A percentile compares a stretch with the other conserved stretches of the same genome.
phyloP scores from a whole-genome alignment of 2,888 invertebrate genomes.

The Crepidodera aurea region DNA sequence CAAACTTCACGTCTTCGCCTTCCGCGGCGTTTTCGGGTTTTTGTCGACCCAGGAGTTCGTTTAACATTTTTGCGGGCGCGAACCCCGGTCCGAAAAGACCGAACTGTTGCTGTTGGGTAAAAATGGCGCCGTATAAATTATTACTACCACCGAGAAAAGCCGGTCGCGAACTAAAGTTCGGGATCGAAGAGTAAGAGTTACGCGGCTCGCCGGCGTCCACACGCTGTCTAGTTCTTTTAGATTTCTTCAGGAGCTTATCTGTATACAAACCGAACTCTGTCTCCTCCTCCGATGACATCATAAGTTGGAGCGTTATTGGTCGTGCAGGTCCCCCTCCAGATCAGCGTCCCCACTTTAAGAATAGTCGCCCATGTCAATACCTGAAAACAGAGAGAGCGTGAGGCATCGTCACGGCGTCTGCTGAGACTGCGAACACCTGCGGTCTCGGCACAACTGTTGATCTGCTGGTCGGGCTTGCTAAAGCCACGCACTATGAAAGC shows the following conservation, averaged over 20 bases:
- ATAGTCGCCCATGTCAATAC: conserved; percentile 64
- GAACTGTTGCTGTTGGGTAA: conserved; percentile 81
- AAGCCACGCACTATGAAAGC: neutral
- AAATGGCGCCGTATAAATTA: conserved; percentile 83
- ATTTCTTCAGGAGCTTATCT: conserved; percentile 91
- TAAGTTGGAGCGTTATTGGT: conserved; percentile 87
- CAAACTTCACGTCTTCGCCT: conserved; percentile 60
- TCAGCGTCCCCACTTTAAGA: conserved; percentile 66
- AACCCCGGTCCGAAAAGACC: conserved; percentile 85
- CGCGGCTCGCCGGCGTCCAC: conserved; percentile 96
- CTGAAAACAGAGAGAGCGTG: conserved; percentile 53
- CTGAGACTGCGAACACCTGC: conserved; percentile 50
- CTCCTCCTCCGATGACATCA: conserved; percentile 98
- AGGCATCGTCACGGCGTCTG: conserved; percentile 45
- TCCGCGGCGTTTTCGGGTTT: conserved; percentile 63
- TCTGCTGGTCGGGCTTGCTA: conserved; percentile 26
- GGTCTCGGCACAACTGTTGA: conserved; percentile 47
- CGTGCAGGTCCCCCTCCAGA: conserved; percentile 67
- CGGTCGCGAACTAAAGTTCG: conserved; percentile 79
- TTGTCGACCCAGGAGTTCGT: conserved; percentile 86
- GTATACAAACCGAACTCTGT: conserved; percentile 92
- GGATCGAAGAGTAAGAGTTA: conserved; percentile 88
- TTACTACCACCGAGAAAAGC: conserved; percentile 80
- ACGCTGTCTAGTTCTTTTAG: conserved; percentile 93
- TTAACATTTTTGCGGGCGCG: conserved; percentile 90